phyloP scores from a whole-genome alignment of 2,888 invertebrate species.

The Perizoma affinitatum region DNA sequence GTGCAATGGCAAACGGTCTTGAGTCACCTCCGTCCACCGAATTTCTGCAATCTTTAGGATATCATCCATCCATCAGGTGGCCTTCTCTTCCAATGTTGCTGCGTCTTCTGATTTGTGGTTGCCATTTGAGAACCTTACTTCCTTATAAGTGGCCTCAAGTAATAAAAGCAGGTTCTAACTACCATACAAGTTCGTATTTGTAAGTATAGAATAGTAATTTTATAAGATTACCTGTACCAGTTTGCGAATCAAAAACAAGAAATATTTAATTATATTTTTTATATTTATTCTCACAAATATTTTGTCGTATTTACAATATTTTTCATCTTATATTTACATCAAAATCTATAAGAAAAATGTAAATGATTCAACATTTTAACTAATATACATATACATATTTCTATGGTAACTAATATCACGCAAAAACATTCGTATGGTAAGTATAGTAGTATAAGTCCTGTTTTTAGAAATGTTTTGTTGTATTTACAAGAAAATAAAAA shows the following conservation, averaged over 20 bases:
- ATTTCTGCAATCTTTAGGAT: too few species aligned
- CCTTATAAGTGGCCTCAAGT: too few species aligned
- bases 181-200: too few species aligned
- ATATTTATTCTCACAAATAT: conserved; percentile 64
- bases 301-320: conserved; percentile 73
- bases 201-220: not conserved
- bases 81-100: too few species aligned
- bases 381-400: conserved; percentile 49
- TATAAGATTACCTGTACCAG: too few species aligned
- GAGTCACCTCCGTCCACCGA: too few species aligned
- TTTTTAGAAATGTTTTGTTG: conserved; percentile 45
- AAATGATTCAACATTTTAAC: conserved; percentile 50
- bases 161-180: too few species aligned
- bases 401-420: conserved; percentile 82
- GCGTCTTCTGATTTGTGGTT: too few species aligned
- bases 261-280: conserved; percentile 25
- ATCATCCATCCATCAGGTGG: too few species aligned
- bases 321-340: conserved; percentile 70
- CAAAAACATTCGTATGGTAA: conserved; percentile 55
- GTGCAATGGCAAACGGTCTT: too few species aligned
- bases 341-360: conserved; percentile 53
- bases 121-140: too few species aligned
- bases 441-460: too few species aligned
- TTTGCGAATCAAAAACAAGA: not conserved
- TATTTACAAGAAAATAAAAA: conserved; percentile 25